These are phyloP conservation scores for Tanaodytes sp. DNA, from an alignment of 2,888 invertebrate species.

Conservation along the genomic window DNA sequence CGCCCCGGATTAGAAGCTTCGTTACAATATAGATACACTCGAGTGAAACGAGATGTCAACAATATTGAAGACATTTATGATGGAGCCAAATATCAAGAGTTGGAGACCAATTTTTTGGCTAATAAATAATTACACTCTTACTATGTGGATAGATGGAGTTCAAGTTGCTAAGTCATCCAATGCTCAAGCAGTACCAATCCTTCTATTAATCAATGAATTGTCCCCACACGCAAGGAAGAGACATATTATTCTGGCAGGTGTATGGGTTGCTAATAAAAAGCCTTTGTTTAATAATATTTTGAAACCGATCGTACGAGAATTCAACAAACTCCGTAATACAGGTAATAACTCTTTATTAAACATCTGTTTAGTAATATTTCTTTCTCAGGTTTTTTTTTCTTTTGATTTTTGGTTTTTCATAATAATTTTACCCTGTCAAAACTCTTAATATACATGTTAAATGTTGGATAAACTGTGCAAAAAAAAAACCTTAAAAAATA, in stretches of 20 bases:
- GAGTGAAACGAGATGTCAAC: background rate
- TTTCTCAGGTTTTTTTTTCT: too few relatives aligned
- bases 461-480: too few relatives aligned
- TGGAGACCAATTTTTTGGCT: background rate
- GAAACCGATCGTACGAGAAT: background rate
- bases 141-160: conserved; percentile 14
- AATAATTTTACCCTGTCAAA: too few relatives aligned
- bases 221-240: conserved; percentile 16
- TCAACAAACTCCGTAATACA: background rate
- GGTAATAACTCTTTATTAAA: too few relatives aligned
- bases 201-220: conserved; percentile 8
- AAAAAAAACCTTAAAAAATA: too few relatives aligned
- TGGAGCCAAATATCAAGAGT: conserved; percentile 3
- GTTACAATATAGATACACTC: conserved; percentile 2
- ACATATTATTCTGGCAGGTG: conserved; percentile 14
- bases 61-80: conserved; percentile 21
- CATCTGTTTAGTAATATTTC: too few relatives aligned
- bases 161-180: conserved; percentile 2
- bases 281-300: background rate
- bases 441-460: too few relatives aligned
- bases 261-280: conserved; percentile 1
- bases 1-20: background rate
- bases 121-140: conserved; percentile 11
- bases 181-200: background rate
- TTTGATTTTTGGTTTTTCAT: too few relatives aligned